Evolutionary conservation across 2,888 invertebrate species (phyloP).

Genomic region (Erebia aethiops): DNA sequence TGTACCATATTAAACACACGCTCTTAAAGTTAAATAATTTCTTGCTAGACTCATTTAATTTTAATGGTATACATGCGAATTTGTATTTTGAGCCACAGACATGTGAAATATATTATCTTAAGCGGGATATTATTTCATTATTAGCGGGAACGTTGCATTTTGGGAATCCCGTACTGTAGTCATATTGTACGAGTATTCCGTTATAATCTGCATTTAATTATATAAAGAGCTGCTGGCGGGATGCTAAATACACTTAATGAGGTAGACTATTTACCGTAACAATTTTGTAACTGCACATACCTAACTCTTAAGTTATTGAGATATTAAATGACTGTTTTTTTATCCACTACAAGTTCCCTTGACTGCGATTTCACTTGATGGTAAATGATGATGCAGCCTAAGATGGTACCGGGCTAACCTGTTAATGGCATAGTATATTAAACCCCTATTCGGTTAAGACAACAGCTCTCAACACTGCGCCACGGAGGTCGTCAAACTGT

Average conservation of each 20-base stretch:
- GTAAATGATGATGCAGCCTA: too few species aligned
- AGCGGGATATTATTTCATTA: neutral
- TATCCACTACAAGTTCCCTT: neutral
- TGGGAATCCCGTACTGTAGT: neutral
- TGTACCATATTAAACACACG: neutral
- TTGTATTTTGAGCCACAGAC: neutral
- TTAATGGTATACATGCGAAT: neutral
- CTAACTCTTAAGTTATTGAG: neutral
- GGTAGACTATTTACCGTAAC: neutral
- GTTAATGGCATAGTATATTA: too few species aligned
- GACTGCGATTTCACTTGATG: too few species aligned
- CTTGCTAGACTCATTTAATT: neutral
- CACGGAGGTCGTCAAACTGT: too few species aligned
- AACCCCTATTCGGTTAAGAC: too few species aligned
- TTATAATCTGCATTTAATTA: conserved; percentile 6
- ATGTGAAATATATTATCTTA: neutral
- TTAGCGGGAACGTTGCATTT: neutral
- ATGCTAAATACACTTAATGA: neutral
- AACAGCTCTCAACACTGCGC: too few species aligned
- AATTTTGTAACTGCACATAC: neutral
- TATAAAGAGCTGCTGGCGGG: neutral
- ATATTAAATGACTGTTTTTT: neutral
- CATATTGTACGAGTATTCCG: neutral
- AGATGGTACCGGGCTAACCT: too few species aligned
- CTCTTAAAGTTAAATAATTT: neutral